phyloP scores from a whole-genome alignment of 2,797 vertebrate species.

The Echiichthys vipera region DNA sequence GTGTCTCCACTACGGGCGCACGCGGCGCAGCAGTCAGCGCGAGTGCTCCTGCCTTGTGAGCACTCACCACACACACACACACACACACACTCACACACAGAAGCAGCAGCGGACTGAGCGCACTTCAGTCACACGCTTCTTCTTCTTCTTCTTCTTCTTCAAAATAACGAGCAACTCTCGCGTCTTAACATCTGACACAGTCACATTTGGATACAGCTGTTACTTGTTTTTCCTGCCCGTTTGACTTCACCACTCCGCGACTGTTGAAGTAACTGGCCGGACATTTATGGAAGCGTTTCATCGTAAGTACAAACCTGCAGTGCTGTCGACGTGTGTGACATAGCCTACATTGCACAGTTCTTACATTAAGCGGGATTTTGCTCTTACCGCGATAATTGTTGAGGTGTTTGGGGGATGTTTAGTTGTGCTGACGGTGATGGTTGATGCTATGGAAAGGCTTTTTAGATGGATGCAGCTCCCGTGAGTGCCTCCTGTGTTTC shows the following conservation, averaged over 20 bases:
- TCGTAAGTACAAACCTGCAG: slow-evolving; percentile 69
- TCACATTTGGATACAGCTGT: slow-evolving; percentile 59
- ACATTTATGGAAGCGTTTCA: slow-evolving; percentile 52
- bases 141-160: no score
- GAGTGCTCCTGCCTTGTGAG: slow-evolving; percentile 67
- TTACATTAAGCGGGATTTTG: not conserved
- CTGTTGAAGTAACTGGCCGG: slow-evolving; percentile 28
- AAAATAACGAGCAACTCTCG: slow-evolving; percentile 59
- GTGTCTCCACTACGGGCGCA: slow-evolving; percentile 60
- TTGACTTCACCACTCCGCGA: slow-evolving; percentile 11
- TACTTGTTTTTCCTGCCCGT: not conserved
- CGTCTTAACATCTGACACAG: slow-evolving; percentile 19
- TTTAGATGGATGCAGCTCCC: slow-evolving; percentile 33
- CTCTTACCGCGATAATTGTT: slow-evolving; percentile 2
- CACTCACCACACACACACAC: no score
- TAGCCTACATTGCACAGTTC: not conserved
- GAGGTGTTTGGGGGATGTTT: slow-evolving; percentile 12
- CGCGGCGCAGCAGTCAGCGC: slow-evolving; percentile 72
- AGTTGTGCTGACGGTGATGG: slow-evolving; percentile 31
- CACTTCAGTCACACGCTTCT: slow-evolving; percentile 62
- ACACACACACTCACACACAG: no score
- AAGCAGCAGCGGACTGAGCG: slow-evolving; percentile 47
- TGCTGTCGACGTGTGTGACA: slow-evolving; percentile 22
- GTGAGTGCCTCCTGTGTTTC: slow-evolving; percentile 37
- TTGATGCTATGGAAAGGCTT: slow-evolving; percentile 16